Conservation (phyloP, 2,888 invertebrate species). For the Apamea sordens region DNA sequence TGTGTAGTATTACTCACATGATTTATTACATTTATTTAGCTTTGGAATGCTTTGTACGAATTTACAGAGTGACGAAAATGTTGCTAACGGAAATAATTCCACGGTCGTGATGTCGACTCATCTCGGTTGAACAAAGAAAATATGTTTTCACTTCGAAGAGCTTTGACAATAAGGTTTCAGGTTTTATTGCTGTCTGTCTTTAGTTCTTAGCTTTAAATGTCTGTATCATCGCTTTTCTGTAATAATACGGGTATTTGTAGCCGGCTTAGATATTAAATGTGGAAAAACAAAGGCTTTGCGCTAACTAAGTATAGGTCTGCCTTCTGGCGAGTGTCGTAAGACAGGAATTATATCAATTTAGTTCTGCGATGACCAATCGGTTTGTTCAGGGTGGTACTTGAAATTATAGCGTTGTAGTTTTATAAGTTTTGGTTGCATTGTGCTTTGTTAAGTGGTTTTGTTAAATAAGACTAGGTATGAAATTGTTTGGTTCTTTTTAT, state of each 20-base stretch:
- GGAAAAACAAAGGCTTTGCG: conserved; percentile 47
- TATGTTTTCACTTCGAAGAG: conserved; percentile 53
- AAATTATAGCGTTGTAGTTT: background rate
- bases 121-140: conserved; percentile 61
- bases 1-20: conserved; percentile 60
- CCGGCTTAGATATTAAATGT: conserved; percentile 31
- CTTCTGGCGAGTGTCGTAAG: conserved; percentile 17
- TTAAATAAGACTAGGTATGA: background rate
- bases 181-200: conserved; percentile 53
- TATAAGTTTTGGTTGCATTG: background rate
- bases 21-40: conserved; percentile 69
- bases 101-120: conserved; percentile 46
- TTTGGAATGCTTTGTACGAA: conserved; percentile 61
- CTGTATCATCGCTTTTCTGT: conserved; percentile 32
- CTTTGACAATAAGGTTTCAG: conserved; percentile 39
- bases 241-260: conserved; percentile 46
- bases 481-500: background rate
- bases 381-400: background rate
- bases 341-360: conserved; percentile 47
- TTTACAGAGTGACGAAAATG: conserved; percentile 61
- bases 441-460: background rate
- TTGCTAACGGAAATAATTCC: conserved; percentile 46
- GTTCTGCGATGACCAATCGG: conserved; percentile 24
- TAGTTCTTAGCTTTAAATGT: conserved; percentile 28
- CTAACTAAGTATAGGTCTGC: conserved; percentile 44